Evolutionary conservation across 1,140 invertebrate species (phyloP), one percentile per base, ranked within the genome.

Genomic region (Drosophila novamexicana): DNA sequence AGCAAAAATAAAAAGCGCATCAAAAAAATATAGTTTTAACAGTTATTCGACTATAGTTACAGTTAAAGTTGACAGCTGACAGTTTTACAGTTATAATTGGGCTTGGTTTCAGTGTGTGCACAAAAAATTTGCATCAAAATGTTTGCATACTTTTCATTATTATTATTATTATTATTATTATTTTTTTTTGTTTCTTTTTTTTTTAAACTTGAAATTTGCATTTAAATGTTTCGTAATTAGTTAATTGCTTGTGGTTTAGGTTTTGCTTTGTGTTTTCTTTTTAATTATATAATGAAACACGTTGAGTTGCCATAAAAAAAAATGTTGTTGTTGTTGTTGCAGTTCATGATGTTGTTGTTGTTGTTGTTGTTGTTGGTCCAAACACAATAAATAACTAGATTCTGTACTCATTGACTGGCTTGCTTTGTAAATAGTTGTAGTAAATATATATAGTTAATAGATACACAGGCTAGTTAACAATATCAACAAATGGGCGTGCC

Each of bases 381-480:
- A 73, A 73, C 22, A 73, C 22, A 73, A 73, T 49, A 57, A 57
- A 37, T 49, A 57, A 57, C 53, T 58, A 64, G 42, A 50, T 45
- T 45, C 34, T 54, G 44, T 29, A 50, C 45, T 62, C 63, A 54
- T 64, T 70, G 59, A 64, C 36, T 64, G 34, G 16, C 58, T 47
- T 62, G 54, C 36, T 59, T 74, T 74, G 73, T 75, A 75, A 70
- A 75, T 72, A 65, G 69, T 76, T 76, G 58, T 72, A 66, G 69
- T 72, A 72, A 72, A 66, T 66, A 76, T 71, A 69, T 57, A 66
- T 67, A 68, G 65, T 74, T 56, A 42, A 45, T 50, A 77, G 71
- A 74, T 74, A 77, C 40, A 81, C 66, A 59, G 61, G 81, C 75
- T 81, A 84, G 78, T 86, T 86, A 85, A 81, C 82, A 86, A 85